Conservation (phyloP, 2,888 invertebrate genomes). For the Zelleria hepariella region DNA sequence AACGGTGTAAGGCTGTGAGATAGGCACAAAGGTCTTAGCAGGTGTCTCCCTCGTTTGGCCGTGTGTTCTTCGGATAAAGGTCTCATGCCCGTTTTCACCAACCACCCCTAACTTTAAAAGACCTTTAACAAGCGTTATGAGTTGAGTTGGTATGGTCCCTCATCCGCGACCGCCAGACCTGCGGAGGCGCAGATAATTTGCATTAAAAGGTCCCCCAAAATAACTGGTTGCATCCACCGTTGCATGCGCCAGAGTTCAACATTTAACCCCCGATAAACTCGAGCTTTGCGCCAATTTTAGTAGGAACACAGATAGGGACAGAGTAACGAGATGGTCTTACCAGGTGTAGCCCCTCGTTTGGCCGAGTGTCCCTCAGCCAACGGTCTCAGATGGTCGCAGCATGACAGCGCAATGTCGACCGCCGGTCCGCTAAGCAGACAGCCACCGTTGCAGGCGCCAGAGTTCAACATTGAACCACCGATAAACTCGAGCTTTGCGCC, state of each 20-base stretch:
- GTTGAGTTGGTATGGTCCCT: background rate
- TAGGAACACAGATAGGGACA: background rate
- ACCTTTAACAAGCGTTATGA: too few relatives aligned
- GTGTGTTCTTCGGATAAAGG: background rate
- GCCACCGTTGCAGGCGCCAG: conserved; percentile 63
- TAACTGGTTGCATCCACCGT: background rate
- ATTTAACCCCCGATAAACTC: background rate
- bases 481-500: conserved; percentile 80
- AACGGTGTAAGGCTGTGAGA: too few relatives aligned
- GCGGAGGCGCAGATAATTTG: conserved; percentile 60
- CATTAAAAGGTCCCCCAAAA: too few relatives aligned
- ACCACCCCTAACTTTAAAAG: too few relatives aligned
- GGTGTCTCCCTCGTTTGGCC: background rate
- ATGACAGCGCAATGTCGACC: conserved; percentile 69
- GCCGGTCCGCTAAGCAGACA: conserved; percentile 66
- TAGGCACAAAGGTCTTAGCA: too few relatives aligned
- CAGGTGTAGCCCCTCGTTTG: conserved; percentile 17
- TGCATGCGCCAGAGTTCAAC: background rate
- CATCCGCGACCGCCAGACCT: background rate
- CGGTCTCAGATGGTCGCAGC: conserved; percentile 77
- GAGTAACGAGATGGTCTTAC: conserved; percentile 13
- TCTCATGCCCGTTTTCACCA: too few relatives aligned
- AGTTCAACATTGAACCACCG: conserved; percentile 49
- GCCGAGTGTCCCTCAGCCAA: conserved; percentile 79
- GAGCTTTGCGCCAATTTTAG: background rate